phyloP scores from a whole-genome alignment of 2,113 vertebrate species.

The Pipa parva region DNA sequence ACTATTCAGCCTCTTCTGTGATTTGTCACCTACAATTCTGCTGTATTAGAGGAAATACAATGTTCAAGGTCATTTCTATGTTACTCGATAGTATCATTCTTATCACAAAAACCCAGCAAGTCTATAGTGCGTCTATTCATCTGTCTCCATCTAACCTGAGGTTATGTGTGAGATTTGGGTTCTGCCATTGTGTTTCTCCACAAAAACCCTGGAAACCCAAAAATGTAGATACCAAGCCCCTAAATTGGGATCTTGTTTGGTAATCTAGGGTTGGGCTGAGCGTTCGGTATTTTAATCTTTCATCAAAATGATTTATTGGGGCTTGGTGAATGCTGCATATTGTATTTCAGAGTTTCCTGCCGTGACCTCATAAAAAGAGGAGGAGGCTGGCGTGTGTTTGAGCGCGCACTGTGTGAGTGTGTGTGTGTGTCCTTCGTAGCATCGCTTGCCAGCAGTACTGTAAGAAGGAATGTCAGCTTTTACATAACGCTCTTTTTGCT shows the following conservation, averaged over 20 bases:
- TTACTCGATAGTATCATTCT: constrained; percentile 1
- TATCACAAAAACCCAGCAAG: background rate
- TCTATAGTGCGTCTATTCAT: background rate
- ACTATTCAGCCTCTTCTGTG: background rate
- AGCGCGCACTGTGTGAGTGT: constrained; percentile 83
- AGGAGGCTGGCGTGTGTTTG: constrained; percentile 92
- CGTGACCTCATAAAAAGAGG: constrained; percentile 96
- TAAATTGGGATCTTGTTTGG: background rate
- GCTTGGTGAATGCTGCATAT: constrained; percentile 80
- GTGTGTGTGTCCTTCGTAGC: constrained; percentile 86
- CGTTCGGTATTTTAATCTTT: constrained; percentile 68
- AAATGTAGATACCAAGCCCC: constrained; percentile 7
- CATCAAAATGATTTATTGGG: constrained; percentile 78
- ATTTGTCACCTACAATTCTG: constrained; percentile 18
- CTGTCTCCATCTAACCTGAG: background rate
- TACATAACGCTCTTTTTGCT: constrained; percentile 82
- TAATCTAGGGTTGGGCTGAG: constrained; percentile 57
- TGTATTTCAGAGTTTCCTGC: constrained; percentile 84
- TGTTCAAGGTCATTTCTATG: constrained; percentile 29
- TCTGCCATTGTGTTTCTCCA: constrained; percentile 24
- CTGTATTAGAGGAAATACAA: constrained; percentile 1
- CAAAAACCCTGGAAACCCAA: constrained; percentile 6
- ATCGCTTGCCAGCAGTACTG: constrained; percentile 92
- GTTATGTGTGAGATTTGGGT: constrained; percentile 2
- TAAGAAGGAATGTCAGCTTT: constrained; percentile 95